Evolutionary conservation across 2,888 invertebrate species (phyloP), one percentile per base, ranked within the genome.

Genomic region (Scaptomyza tumidula): DNA sequence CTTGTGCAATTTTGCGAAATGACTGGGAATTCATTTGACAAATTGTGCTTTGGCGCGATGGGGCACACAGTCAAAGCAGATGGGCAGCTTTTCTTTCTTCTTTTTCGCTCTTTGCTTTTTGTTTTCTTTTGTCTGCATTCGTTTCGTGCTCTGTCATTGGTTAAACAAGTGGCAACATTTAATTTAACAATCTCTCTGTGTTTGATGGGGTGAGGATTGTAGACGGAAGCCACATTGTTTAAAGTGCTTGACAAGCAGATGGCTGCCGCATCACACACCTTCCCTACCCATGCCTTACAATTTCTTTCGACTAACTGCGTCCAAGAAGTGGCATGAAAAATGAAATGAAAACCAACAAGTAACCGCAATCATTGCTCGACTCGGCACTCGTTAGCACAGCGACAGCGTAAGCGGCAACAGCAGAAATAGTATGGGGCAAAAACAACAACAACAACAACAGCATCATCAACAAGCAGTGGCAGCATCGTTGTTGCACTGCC

Each of bases 111-210:
- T 41, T 41, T 16, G 7, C 14, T 39, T 9, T 16, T 16, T 10
- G 9, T 41, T 41, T 9, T 16, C 41, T 41, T 41, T 80, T 78
- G 80, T 80, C 85, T 60, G 70, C 55, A 62, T 59, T 65, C 65
- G 70, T 71, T 82, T 68, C 65, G 62, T 68, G 69, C 78, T 67
- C 88, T 81, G 87, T 85, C 89, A 87, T 87, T 85, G 88, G 89
- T 89, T 85, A 82, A 85, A 74, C 85, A 89, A 89, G 89, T 89
- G 86, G 79, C 88, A 87, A 76, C 89, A 89, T 89, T 84, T 88
- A 86, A 89, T 84, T 85, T 87, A 84, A 84, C 84, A 89, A 81
- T 80, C 75, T 78, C 41, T 14, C 33, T 33, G 10, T 33, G 19
- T 24, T 24, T n/a, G 14, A 37, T n/a, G 37, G 24, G n/a, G 6